Evolutionary conservation across 2,113 vertebrate species (phyloP), one percentile per base, ranked within the genome.

Genomic region (Chrysemys picta): DNA sequence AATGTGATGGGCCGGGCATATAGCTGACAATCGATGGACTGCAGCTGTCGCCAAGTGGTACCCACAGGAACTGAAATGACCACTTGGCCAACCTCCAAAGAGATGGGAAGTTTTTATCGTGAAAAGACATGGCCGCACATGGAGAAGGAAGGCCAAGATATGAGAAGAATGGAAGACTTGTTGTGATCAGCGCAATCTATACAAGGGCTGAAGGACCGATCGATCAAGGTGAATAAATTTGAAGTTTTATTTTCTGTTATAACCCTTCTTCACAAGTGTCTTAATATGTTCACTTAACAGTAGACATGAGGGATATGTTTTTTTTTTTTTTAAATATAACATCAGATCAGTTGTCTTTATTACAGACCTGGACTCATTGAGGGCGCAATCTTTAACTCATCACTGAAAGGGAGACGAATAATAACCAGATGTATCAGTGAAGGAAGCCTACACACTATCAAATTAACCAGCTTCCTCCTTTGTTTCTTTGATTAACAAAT

Each of bases 221-320:
- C 6, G 17, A 19, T 52, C 52, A 52, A 52, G 52, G 52, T 52
- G 52, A 52, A 52, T 52, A 52, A 19, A 52, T 52, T 52, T 19
- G 19, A 6, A 6, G 19, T 2, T 97, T 97, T 95, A 87, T 93
- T 97, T 97, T 94, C 95, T 57, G 50, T 87, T 90, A 65, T 16
- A 45, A 91, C 82, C 16, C 89, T 84, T 87, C 83, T 89, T 95
- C 59, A 85, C 78, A 92, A 85, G 85, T 6, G 10, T 50, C 13
- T 80, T 80, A 5, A 14, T 2, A 80, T 90, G 76, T 10, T 24
- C 45, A 4, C 1, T 1, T 47, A 59, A 85, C 1, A 1, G 31
- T 57, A 76, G 50, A 80, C 90, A 94, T 78, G 6, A 81, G 12
- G 42, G 16, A 47, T 21, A 25, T 42, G n/a, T 35, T 38, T 86